Base-by-base conservation (phyloP, 2,113 vertebrate species). In the Microcebus griseorufus region DNA sequence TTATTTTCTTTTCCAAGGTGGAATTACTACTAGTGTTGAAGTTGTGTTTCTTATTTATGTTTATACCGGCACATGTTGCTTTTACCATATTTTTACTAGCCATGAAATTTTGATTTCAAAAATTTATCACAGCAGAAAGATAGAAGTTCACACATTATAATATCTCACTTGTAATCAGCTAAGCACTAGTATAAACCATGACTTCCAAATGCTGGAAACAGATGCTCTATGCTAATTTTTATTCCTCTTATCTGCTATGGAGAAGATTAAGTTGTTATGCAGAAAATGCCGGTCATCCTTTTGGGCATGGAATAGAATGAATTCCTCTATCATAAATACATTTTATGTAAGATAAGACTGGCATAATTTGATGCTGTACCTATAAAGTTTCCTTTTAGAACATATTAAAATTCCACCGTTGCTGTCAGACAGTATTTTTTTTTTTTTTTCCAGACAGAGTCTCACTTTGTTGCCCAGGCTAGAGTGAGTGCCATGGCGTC, bases 211-310 rank as follows among this genome's bases (percentile, higher is more conserved):
- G 23, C 60, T 88, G 53, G 67, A 27, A 89, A 42, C 88, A 96
- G 95, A 89, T 86, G 83, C 83, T 48, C 1, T 51, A 55, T 60
- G 94, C 70, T 90, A 82, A 88, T 93, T 94, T 88, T 83, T 60
- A 87, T 58, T 85, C 39, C 23, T 93, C 5, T 92, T 92, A 73
- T 79, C 64, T 88, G 58, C 70, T 78, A 18, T 75, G 87, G 27
- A 58, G 62, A 92, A 86, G 88, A 96, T 84, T 51, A 84, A 65
- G 37, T 79, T 88, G 34, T 90, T 79, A 79, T 48, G 48, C 48
- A 64, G 42, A 94, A 93, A 60, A 81, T 16, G 11, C 22, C 94
- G 85, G 17, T 88, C 58, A 81, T 84, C 62, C 13, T 94, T 87
- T 32, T 94, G 65, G 62, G 37, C 81, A 70, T 29, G 8, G 51